These are phyloP conservation scores for Chesias legatella DNA, from an alignment of 2,888 invertebrate species.

Conservation along the genomic window DNA sequence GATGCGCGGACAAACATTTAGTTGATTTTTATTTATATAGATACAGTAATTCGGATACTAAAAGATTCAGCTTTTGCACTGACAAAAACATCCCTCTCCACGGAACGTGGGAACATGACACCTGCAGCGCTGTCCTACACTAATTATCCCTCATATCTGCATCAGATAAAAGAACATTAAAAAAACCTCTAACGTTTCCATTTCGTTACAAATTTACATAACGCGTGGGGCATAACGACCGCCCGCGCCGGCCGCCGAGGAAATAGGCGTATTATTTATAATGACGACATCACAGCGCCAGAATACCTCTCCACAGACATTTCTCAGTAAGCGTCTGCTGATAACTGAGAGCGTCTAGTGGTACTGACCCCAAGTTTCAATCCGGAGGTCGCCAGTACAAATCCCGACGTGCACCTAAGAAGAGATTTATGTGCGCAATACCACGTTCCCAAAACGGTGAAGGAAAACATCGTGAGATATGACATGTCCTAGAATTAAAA, in stretches of 20 bases:
- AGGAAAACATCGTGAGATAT: no score
- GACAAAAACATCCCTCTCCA: neutral
- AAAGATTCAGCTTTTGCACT: constrained; percentile 8
- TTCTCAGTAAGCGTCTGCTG: constrained; percentile 28
- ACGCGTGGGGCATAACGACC: constrained; percentile 71
- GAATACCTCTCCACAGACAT: constrained; percentile 48
- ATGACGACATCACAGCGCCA: constrained; percentile 49
- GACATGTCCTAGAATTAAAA: no score
- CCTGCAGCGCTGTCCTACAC: constrained; percentile 54
- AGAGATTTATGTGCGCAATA: no score
- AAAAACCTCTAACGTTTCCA: constrained; percentile 60
- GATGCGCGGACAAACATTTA: no score
- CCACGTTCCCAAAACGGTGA: no score
- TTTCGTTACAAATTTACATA: constrained; percentile 74
- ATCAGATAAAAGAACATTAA: constrained; percentile 54
- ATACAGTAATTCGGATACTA: no score
- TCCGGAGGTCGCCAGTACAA: no score
- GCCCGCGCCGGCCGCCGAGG: constrained; percentile 42
- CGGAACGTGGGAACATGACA: constrained; percentile 62
- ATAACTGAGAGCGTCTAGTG: no score
- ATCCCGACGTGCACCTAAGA: no score
- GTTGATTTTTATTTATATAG: no score
- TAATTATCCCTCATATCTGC: constrained; percentile 71
- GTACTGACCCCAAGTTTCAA: no score
- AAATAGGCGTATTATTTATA: constrained; percentile 59